Evolutionary conservation across 2,113 vertebrate genomes (phyloP), one percentile per base, ranked within the genome.

Genomic region (Vidua macroura): DNA sequence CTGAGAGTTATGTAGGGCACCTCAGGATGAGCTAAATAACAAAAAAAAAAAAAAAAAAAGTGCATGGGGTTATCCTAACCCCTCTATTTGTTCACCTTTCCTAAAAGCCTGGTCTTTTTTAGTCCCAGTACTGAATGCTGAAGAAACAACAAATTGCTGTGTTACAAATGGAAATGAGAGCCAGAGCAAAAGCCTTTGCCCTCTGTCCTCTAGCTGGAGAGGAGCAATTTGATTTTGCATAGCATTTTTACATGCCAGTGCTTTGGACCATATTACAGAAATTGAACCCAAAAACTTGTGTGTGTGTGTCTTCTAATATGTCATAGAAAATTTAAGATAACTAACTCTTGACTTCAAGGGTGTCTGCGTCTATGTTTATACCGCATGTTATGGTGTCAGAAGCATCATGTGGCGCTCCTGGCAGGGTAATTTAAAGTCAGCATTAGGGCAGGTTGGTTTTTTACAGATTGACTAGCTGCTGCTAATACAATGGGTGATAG

Each of bases 381-480:
- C 19, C 0, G 0, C 0, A 0, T 37, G 51, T 35, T 80, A 2
- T 0, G 13, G 28, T 51, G 41, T 59, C 77, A 78, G 68, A 51
- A 83, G 37, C 46, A 6, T 18, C 1, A 1, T 2, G 2, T 51
- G 33, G 48, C 52, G 33, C 21, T 81, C 24, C 43, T 46, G 59
- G 39, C 35, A 72, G 22, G 33, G 8, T 62, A 16, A 58, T 43
- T 92, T 48, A 17, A 35, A 73, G 73, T 21, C 51, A 70, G 48
- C 60, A 43, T 86, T 19, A 62, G 72, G 75, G 46, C 59, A 58
- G 83, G 63, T 83, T 68, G 9, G 75, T 43, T 35, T 39, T 62
- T 62, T 48, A 55, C 37, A 49, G 24, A 11, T 22, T 79, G 75
- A 60, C 49, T 27, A 27, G 33, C 21, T 64, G 49, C 70, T 83